phyloP scores from a whole-genome alignment of 2,113 vertebrate genomes.

The Ptychochromis oligacanthus region DNA sequence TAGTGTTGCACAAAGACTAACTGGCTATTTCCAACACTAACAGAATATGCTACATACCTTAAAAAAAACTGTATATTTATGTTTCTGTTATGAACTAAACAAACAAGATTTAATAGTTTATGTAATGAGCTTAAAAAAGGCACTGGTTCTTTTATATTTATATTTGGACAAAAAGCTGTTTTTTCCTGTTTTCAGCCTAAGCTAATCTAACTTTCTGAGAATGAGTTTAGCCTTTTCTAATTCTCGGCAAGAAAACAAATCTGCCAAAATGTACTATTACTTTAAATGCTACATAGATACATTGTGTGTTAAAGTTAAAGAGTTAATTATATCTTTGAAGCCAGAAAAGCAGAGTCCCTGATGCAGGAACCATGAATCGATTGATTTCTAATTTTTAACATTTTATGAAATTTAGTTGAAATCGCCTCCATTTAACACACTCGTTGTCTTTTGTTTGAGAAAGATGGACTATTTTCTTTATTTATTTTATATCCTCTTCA shows the following conservation, averaged over 20 bases:
- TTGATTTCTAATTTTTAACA: not conserved
- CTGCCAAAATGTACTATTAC: not conserved
- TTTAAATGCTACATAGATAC: not conserved
- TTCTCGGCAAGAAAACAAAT: not conserved
- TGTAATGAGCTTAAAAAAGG: not conserved
- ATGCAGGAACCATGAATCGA: not conserved
- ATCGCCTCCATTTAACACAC: not conserved
- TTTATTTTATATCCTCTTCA: not conserved
- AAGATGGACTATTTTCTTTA: not conserved
- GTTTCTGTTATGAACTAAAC: not conserved
- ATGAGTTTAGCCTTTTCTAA: not conserved
- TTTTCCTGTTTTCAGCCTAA: not conserved
- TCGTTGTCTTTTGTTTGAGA: not conserved
- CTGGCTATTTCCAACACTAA: not conserved
- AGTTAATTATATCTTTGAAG: not conserved
- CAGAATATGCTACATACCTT: not conserved
- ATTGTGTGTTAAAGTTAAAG: not conserved
- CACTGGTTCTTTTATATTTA: too few relatives aligned
- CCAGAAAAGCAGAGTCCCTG: not conserved
- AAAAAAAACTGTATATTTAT: not conserved
- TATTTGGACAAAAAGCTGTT: not conserved
- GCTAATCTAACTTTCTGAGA: not conserved
- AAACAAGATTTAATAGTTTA: not conserved
- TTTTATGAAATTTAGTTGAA: not conserved
- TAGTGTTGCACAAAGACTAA: too few relatives aligned